Evolutionary conservation across 2,797 vertebrate genomes (phyloP), one percentile per base, ranked within the genome.

Genomic region (Lithobates pipiens): DNA sequence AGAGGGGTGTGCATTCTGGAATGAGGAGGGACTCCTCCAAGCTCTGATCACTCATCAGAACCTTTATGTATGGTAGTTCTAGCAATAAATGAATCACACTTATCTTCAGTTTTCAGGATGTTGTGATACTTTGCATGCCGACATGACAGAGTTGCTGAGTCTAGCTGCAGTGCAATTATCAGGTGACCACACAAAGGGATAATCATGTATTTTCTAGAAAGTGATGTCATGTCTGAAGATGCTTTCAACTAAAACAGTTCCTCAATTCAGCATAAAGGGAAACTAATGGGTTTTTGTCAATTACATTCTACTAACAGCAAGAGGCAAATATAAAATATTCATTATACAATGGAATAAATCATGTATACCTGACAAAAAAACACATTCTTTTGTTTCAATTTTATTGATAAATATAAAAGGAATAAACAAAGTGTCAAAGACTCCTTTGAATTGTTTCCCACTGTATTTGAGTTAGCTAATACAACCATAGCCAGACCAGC

Each of bases 181-280:
- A 79, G 67, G 42, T 70, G 65, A 69, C 65, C 42, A 70, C 77
- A 80, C 32, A 80, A 80, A 50, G 65, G 4, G 34, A 69, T 25
- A 44, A 8, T 50, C 65, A 34, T 21, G 25, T 18, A 32, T 34
- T 23, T 44, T 27, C 16, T 46, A 25, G 13, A 67, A 67, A 11
- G 13, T 67, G 65, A 67, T 6, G 77, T 68, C 36, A 44, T 27
- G 57, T 63, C 36, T 25, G 15, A 42, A 44, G 2, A 27, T 10
- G 61, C 34, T 67, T 42, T 32, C 25, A 54, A 29, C 44, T 46
- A 29, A 42, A 50, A 32, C 23, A 67, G 25, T 34, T 69, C 25
- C 25, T 32, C 25, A 27, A 5, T 42, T 69, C n/a, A 13, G 1
- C 21, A 4, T 61, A 61, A 54, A 5, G 54, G 3, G 54, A 61